Evolutionary conservation across 1,140 invertebrate genomes (phyloP).

Genomic region (Diorhabda carinulata): DNA sequence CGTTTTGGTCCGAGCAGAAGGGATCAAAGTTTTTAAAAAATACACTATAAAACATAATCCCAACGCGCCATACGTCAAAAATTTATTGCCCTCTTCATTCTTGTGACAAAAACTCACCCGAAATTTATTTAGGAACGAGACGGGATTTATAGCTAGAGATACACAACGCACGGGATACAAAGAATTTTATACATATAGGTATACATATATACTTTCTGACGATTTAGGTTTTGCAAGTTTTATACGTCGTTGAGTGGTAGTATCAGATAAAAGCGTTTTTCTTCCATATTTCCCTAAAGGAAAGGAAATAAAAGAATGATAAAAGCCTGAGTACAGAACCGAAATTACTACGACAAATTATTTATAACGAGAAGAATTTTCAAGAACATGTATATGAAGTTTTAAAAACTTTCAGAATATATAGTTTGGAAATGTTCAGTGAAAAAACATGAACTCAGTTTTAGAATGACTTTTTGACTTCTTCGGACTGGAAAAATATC

Average conservation of each 20-base stretch:
- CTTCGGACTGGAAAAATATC: too few species aligned
- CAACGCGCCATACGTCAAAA: constrained; percentile 25
- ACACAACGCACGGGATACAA: constrained; percentile 3
- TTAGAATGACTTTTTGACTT: too few species aligned
- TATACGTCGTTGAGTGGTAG: constrained; percentile 5
- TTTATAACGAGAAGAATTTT: too few species aligned
- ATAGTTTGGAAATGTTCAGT: too few species aligned
- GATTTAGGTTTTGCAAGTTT: constrained; percentile 15
- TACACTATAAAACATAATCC: constrained; percentile 30
- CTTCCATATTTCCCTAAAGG: not conserved
- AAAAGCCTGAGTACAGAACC: too few species aligned
- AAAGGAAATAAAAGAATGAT: not conserved
- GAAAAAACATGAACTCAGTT: too few species aligned
- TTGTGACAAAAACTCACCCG: constrained; percentile 14
- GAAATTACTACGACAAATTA: too few species aligned
- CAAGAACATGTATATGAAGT: too few species aligned
- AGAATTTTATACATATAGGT: not conserved
- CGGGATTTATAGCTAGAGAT: constrained; percentile 16
- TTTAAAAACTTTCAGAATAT: too few species aligned
- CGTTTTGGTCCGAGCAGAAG: constrained; percentile 22
- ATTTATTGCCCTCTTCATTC: constrained; percentile 20
- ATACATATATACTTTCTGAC: not conserved
- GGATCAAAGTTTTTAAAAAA: constrained; percentile 28
- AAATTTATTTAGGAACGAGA: constrained; percentile 18
- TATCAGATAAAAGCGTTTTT: not conserved